These are phyloP conservation scores for Corydoras maculifer DNA, from an alignment of 2,113 vertebrate species.

Conservation along the genomic window DNA sequence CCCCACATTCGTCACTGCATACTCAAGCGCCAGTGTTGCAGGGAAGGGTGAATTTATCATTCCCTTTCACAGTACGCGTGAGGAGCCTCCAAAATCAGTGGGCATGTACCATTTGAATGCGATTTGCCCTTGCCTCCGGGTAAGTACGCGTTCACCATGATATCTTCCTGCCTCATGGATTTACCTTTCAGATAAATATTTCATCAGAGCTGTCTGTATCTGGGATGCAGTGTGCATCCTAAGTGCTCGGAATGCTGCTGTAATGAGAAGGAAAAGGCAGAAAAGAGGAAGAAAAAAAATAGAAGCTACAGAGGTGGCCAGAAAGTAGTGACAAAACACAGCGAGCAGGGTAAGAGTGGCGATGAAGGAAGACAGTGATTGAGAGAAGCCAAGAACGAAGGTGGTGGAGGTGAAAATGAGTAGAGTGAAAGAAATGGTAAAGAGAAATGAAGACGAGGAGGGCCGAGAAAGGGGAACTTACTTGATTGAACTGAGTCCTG, in stretches of 20 bases:
- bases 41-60: slow-evolving; percentile 19
- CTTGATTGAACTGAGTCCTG: slow-evolving; percentile 77
- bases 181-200: slow-evolving; percentile 40
- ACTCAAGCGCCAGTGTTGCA: not conserved
- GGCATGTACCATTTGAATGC: not conserved
- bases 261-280: slow-evolving; percentile 3
- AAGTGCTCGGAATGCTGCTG: slow-evolving; percentile 14
- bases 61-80: slow-evolving; percentile 6
- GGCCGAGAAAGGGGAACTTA: slow-evolving; percentile 46
- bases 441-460: no score
- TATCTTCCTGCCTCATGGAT: slow-evolving; percentile 37
- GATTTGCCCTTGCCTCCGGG: slow-evolving; percentile 27
- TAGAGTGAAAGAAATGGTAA: not conserved
- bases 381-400: not conserved
- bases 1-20: slow-evolving; percentile 9
- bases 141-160: slow-evolving; percentile 26
- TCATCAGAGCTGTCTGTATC: slow-evolving; percentile 23
- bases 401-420: not conserved
- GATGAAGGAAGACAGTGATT: not conserved
- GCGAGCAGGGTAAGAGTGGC: not conserved
- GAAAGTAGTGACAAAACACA: not conserved
- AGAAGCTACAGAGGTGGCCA: not conserved
- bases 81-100: not conserved
- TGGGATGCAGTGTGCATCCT: slow-evolving; percentile 17
- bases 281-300: not conserved